Conservation (phyloP, 2,888 invertebrate genomes). For the Caenorhabditis imperialis region DNA sequence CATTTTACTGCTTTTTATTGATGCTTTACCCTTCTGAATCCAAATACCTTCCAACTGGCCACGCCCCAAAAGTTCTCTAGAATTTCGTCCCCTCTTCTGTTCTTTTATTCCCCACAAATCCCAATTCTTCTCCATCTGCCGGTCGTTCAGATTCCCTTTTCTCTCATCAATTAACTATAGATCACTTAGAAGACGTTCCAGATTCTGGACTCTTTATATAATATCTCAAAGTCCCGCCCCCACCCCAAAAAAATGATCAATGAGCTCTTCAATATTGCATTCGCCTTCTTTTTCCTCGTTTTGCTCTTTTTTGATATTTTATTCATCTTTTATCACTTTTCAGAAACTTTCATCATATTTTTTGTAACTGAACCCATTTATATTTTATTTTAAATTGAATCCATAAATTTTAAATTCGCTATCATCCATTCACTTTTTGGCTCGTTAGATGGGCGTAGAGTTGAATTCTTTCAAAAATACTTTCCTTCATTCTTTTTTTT, state of each 20-base stretch:
- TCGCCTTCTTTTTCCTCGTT: no score
- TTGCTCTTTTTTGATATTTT: constrained; percentile 10
- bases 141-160: constrained; percentile 22
- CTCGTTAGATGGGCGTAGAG: no score
- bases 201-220: neutral
- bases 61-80: constrained; percentile 18
- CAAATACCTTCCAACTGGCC: constrained; percentile 16
- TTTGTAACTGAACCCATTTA: no score
- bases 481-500: no score
- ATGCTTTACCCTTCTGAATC: constrained; percentile 23
- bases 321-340: no score
- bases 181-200: constrained; percentile 14
- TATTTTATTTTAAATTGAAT: no score
- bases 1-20: constrained; percentile 17
- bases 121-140: constrained; percentile 46
- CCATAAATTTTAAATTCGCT: no score
- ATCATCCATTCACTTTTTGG: no score
- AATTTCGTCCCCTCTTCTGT: neutral
- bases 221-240: no score
- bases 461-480: no score
- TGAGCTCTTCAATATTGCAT: constrained; percentile 7
- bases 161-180: constrained; percentile 10
- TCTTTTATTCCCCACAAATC: constrained; percentile 9
- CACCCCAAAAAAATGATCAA: constrained; percentile 1
- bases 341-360: constrained; percentile 15